These are phyloP conservation scores for Leptopilina syphax DNA, from an alignment of 2,888 invertebrate genomes.

Conservation along the genomic window DNA sequence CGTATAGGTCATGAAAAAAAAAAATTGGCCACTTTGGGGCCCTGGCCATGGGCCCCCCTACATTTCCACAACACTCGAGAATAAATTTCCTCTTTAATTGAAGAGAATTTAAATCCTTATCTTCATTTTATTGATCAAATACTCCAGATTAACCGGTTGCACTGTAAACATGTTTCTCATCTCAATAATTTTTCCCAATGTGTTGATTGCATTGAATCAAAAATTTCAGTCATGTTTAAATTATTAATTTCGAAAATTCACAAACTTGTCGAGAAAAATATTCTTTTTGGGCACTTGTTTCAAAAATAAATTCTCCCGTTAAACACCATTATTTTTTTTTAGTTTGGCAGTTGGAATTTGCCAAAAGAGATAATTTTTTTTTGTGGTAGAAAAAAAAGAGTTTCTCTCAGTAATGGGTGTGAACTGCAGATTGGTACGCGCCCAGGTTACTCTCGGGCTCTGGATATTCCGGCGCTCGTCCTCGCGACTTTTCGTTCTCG, in stretches of 20 bases:
- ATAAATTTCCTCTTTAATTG: constrained; percentile 15
- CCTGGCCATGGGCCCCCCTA: constrained; percentile 61
- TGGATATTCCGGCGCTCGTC: constrained; percentile 44
- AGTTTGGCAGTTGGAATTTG: neutral
- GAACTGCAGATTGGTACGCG: constrained; percentile 61
- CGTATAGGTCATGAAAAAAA: too few relatives aligned
- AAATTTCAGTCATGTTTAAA: too few relatives aligned
- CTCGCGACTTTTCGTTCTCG: constrained; percentile 47
- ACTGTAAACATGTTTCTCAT: constrained; percentile 13
- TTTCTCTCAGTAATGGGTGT: constrained; percentile 58
- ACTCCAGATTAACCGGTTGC: constrained; percentile 10
- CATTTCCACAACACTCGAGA: constrained; percentile 57
- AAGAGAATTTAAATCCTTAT: constrained; percentile 17
- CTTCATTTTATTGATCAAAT: constrained; percentile 23
- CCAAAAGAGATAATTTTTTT: neutral
- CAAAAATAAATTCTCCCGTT: too few relatives aligned
- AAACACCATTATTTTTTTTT: too few relatives aligned
- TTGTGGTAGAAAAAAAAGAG: neutral
- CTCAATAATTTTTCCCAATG: neutral
- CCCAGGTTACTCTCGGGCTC: constrained; percentile 58
- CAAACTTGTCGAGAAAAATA: too few relatives aligned
- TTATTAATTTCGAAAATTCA: too few relatives aligned
- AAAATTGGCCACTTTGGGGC: constrained; percentile 60
- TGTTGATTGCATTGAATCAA: neutral
- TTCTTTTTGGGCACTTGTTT: too few relatives aligned